Conservation (phyloP, 2,888 invertebrate species). For the Hydriomena furcata region DNA sequence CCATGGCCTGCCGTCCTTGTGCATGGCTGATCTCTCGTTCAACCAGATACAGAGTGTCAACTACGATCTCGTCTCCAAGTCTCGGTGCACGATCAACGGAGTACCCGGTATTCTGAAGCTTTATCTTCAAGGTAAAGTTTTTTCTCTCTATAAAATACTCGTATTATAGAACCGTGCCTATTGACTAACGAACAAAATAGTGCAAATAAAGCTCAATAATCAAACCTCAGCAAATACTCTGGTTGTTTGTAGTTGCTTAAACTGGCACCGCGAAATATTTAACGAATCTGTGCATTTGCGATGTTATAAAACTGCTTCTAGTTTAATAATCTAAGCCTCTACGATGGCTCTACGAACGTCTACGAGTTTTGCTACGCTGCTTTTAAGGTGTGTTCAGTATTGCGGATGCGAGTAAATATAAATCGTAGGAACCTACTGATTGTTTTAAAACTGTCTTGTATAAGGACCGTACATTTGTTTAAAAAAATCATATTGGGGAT, state of each 20-base stretch:
- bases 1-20: slow-evolving; percentile 91
- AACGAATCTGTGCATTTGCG: slow-evolving; percentile 2
- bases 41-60: slow-evolving; percentile 90
- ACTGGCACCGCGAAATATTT: slow-evolving; percentile 33
- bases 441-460: too few species aligned
- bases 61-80: slow-evolving; percentile 90
- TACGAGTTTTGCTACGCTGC: slow-evolving; percentile 6
- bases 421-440: too few species aligned
- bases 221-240: too few species aligned
- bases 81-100: slow-evolving; percentile 90
- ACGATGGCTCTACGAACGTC: slow-evolving; percentile 11
- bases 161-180: too few species aligned
- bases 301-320: background rate
- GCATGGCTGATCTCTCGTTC: slow-evolving; percentile 90
- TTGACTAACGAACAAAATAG: too few species aligned
- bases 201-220: too few species aligned
- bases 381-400: background rate
- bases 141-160: too few species aligned
- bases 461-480: too few species aligned
- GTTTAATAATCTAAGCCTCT: background rate
- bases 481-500: background rate
- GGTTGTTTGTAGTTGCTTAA: background rate
- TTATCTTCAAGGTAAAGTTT: slow-evolving; percentile 88
- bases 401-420: too few species aligned
- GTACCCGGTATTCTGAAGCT: slow-evolving; percentile 91